Evolutionary conservation across 1,140 invertebrate species (phyloP), one percentile per base, ranked within the genome.

Genomic region (Megathymus violae): DNA sequence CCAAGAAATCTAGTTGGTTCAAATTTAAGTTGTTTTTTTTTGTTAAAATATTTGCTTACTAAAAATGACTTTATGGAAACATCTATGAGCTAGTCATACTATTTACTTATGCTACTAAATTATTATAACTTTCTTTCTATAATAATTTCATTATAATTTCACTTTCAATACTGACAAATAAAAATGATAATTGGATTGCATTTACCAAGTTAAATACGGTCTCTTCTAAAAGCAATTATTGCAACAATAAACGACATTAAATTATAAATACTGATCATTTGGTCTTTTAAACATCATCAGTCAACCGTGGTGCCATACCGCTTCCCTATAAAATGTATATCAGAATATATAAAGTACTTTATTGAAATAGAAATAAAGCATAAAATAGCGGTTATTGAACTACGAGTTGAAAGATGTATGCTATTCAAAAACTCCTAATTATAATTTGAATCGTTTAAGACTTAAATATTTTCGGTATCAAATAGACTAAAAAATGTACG

Each of bases 381-480:
- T 5, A 67, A 43, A 48, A 38, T 22, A n/a, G n/a, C 11, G 6
- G 1, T 60, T 54, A 47, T 31, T 13, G 9, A 62, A 50, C 11
- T 44, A n/a, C 1, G 13, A 5, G 19, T 54, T 47, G 27, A 64
- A 41, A 31, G 46, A 67, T 71, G 62, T 69, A 63, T 68, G 67
- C 71, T 64, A 73, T 82, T 81, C 70, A 85, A 85, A 87, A 62
- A 67, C 58, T 75, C 74, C 81, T 85, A 89, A 89, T 89, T 89
- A 87, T 86, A 86, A 83, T 85, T 81, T 85, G 77, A 86, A 87
- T 81, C 80, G 86, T 86, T 89, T 87, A 86, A 59, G 69, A 80
- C 78, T 76, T 77, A 85, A 89, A 89, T 89, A 85, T 86, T 86
- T 87, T 87, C 82, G 80, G 79, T 67, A 76, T 82, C 69, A 75